Evolutionary conservation across 2,888 invertebrate genomes (phyloP), one percentile per base, ranked within the genome.

Genomic region (Dascillus cervinus): DNA sequence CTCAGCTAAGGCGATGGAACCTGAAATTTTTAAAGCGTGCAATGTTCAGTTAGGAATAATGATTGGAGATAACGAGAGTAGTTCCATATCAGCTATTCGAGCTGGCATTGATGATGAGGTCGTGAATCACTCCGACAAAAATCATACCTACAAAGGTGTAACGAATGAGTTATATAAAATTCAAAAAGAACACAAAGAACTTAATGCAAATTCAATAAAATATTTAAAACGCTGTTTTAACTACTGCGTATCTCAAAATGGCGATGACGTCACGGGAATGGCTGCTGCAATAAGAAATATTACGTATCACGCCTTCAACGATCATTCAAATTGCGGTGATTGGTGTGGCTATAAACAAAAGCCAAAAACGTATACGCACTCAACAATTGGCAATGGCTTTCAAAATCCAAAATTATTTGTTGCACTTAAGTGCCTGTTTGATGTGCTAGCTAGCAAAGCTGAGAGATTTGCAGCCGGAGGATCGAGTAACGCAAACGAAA

Each of bases 1-100:
- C 3, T 42, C 41, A 29, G 47, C 48, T 1, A 56, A 53, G 39
- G 47, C 46, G 2, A 53, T 53, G 50, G 47, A 55, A 27, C 37
- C 51, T 14, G 30, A 47, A 34, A 37, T 39, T n/a, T n/a, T n/a
- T n/a, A n/a, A n/a, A n/a, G n/a, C n/a, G n/a, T n/a, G n/a, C n/a
- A 9, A 34, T 22, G 6, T 29, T 43, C 19, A 26, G 13, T 2
- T 11, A 49, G 9, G 47, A 39, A 26, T 13, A 26, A 1, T 34
- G 44, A 29, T 34, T 53, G 15, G 34, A 42, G 22, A 23, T 29
- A n/a, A 2, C n/a, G n/a, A n/a, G n/a, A n/a, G n/a, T n/a, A n/a
- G n/a, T n/a, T 37, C 43, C 2, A 51, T 53, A 14, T 32, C 42
- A 32, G 48, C 48, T 15, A 29, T 32, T 12, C 34, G 47, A 19